Evolutionary conservation across 2,888 invertebrate species (phyloP), one percentile per base, ranked within the genome.

Genomic region (Drosophila pegasa): DNA sequence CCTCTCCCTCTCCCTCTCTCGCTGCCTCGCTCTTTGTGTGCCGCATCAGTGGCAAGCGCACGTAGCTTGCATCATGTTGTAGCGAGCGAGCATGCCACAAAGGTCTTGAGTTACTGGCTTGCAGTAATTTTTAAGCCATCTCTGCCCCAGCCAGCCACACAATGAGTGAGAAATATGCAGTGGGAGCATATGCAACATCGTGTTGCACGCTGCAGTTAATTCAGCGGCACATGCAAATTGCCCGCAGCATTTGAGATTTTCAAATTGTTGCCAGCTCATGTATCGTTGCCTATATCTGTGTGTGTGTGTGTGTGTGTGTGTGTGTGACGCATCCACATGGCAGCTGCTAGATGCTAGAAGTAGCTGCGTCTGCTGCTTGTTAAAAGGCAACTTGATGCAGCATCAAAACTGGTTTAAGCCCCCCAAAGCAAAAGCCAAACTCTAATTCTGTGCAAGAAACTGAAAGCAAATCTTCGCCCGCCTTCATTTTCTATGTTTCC

Each of bases 211-310:
- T 47, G 47, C 66, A 71, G 61, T 59, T 62, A 63, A 71, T 72
- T 72, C 59, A 54, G 71, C 68, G 68, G 62, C 72, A 69, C 69
- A 76, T 75, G 76, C 75, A 76, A 75, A 75, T 76, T 76, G 76
- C 72, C 68, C 59, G 41, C 35, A 72, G 72, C 68, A 72, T 63
- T 75, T 57, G 41, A 60, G 40, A 75, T 71, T 60, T 57, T 52
- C 60, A 54, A 73, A 74, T 75, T 57, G 60, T 61, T 59, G 67
- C 43, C 71, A 58, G 50, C 14, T 64, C 65, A 65, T 74, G 33
- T 50, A 12, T 54, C 22, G 20, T 14, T 20, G 40, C 1, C 43
- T 41, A 47, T 40, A 33, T 33, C 27, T 62, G 10, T 20, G 33
- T 56, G 29, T 20, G 31, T 66, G 66, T 38, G 56, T n/a, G 52